Evolutionary conservation across 2,888 invertebrate species (phyloP).

Genomic region (Sipha maydis): DNA sequence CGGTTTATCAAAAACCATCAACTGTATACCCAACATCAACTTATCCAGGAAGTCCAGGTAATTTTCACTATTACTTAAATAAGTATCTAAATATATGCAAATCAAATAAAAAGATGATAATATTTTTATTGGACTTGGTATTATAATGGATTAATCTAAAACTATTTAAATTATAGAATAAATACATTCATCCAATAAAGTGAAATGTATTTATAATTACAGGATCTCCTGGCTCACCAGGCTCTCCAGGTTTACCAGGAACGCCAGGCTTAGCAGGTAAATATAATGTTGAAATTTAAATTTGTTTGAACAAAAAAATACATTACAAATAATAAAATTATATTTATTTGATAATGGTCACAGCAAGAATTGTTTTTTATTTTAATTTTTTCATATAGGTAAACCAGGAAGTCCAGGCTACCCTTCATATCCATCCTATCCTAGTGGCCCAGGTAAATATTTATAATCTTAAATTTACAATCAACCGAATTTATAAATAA

Average conservation of each 20-base stretch:
- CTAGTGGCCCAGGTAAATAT: slow-evolving; percentile 42
- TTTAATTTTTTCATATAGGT: slow-evolving; percentile 44
- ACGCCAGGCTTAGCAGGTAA: slow-evolving; percentile 62
- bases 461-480: background rate
- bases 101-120: too few relatives aligned
- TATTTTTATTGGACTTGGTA: too few relatives aligned
- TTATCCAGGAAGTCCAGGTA: slow-evolving; percentile 66
- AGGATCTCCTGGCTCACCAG: slow-evolving; percentile 58
- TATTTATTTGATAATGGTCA: too few relatives aligned
- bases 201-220: background rate
- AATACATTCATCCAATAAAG: background rate
- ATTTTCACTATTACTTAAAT: background rate
- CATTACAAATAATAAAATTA: too few relatives aligned
- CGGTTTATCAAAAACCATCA: slow-evolving; percentile 65
- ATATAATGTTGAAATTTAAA: too few relatives aligned
- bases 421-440: slow-evolving; percentile 63
- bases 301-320: too few relatives aligned
- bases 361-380: too few relatives aligned
- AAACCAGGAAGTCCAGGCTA: slow-evolving; percentile 67
- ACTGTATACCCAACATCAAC: slow-evolving; percentile 65
- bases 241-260: slow-evolving; percentile 63
- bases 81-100: too few relatives aligned
- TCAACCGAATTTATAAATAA: too few relatives aligned
- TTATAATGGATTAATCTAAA: background rate
- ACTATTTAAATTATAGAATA: background rate